Evolutionary conservation across 2,113 vertebrate genomes (phyloP), one percentile per base, ranked within the genome.

Genomic region (Festucalex cinctus): DNA sequence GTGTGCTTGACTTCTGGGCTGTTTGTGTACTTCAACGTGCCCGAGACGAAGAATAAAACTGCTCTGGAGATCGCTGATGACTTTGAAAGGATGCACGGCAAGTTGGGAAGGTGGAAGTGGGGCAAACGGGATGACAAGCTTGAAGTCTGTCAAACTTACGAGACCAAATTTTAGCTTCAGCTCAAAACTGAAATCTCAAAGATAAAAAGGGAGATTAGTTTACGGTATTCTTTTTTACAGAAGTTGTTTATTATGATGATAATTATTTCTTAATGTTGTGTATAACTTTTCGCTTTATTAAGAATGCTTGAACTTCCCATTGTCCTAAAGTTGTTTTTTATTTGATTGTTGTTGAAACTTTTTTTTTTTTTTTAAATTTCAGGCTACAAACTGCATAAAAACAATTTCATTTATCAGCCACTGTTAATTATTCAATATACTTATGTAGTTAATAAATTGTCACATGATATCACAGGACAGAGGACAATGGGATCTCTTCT

Each of bases 21-120:
- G 51, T 92, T 84, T 72, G 73, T 90, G 17, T 86, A 79, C 77
- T 72, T 88, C 75, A 76, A 89, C 6, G 61, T 94, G 44, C 92
- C 93, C 0, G 91, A 95, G 71, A 92, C 88, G 43, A 93, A 88
- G 79, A 90, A 92, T 58, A 88, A 72, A 66, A 90, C 88, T 0
- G 83, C 84, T n/a, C 58, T 92, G 77, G 91, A 94, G 78, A 90
- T 94, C 17, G 82, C 88, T 24, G 90, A 83, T n/a, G 92, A 91
- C 48, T 94, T 93, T 84, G 54, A 85, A 4, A 84, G 37, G 81
- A 91, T 92, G 78, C 90, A 89, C 74, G 2, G 53, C 48, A 90
- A 85, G 68, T 17, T 54, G 12, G 60, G 16, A 37, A 44, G 4
- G 19, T 49, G 54, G 1, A 39, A 56, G 16, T 49, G 26, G n/a